Percentiles rank a stretch among this genome's conserved stretches.
phyloP scores from a whole-genome alignment of 2,888 invertebrate species.

The Drosophila imparisetae region DNA sequence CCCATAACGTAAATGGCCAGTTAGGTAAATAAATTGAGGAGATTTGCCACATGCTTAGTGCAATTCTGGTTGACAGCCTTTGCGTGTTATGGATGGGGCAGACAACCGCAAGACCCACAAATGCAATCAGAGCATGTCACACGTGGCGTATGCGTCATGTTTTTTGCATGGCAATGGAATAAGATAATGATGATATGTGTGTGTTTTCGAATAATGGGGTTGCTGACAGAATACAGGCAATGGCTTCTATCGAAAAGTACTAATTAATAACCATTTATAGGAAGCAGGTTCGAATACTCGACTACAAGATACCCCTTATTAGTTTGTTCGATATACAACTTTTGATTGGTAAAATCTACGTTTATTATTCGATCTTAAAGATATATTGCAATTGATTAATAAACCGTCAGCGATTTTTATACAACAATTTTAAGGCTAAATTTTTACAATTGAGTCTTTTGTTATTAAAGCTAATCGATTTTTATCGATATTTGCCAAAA shows the following conservation, averaged over 20 bases:
- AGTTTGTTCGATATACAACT: background rate
- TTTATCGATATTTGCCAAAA: background rate
- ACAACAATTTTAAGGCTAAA: too few species aligned
- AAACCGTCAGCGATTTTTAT: too few species aligned
- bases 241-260: background rate
- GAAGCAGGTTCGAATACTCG: background rate
- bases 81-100: conserved; percentile 3
- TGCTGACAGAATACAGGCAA: background rate
- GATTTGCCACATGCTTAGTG: conserved; percentile 5
- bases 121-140: conserved; percentile 68
- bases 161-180: conserved; percentile 53
- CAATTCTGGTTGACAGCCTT: conserved; percentile 20
- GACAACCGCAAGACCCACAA: conserved; percentile 10
- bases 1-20: conserved; percentile 40
- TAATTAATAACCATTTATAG: background rate
- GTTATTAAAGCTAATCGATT: background rate
- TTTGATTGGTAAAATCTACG: too few species aligned
- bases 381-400: too few species aligned
- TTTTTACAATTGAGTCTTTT: background rate
- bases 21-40: conserved; percentile 55
- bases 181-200: conserved; percentile 21
- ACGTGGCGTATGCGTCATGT: conserved; percentile 62
- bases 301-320: background rate
- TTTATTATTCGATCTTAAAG: too few species aligned
- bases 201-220: background rate